Evolutionary conservation across 2,888 invertebrate genomes (phyloP).

Genomic region (Drosophila mimetica): DNA sequence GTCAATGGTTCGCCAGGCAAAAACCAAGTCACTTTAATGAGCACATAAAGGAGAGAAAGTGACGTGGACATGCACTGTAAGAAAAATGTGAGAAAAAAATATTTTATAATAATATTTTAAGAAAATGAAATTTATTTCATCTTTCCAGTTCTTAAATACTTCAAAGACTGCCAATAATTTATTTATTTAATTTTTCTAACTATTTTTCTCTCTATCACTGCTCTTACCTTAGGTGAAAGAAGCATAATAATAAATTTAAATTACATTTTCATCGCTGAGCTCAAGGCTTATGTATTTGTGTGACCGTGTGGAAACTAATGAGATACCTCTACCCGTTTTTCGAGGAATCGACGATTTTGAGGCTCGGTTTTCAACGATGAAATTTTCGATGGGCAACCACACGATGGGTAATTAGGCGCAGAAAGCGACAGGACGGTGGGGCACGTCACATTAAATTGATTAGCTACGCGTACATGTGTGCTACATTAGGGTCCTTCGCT

Average conservation of each 20-base stretch:
- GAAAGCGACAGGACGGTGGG: not conserved
- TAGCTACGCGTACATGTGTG: slow-evolving; percentile 9
- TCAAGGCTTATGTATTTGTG: too few species aligned
- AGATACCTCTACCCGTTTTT: not conserved
- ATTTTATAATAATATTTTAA: too few species aligned
- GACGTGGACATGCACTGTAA: not conserved
- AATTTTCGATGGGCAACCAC: slow-evolving; percentile 3
- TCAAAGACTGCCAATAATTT: too few species aligned
- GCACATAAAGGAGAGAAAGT: slow-evolving; percentile 7
- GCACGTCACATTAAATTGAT: slow-evolving; percentile 5
- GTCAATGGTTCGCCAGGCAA: slow-evolving; percentile 13
- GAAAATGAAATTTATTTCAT: too few species aligned
- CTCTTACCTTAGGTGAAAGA: too few species aligned
- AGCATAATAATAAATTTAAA: too few species aligned
- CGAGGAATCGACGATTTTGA: not conserved
- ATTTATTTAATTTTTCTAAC: too few species aligned
- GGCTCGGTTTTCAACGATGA: not conserved
- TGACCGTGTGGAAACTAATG: not conserved
- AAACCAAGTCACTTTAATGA: slow-evolving; percentile 26
- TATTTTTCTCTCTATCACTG: too few species aligned
- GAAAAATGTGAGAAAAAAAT: not conserved
- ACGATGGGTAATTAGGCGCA: slow-evolving; percentile 10
- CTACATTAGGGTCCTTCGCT: not conserved
- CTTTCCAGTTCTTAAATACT: too few species aligned
- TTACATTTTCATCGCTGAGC: not conserved